Conservation (phyloP, 2,113 vertebrate species). For the Paratilapia polleni region DNA sequence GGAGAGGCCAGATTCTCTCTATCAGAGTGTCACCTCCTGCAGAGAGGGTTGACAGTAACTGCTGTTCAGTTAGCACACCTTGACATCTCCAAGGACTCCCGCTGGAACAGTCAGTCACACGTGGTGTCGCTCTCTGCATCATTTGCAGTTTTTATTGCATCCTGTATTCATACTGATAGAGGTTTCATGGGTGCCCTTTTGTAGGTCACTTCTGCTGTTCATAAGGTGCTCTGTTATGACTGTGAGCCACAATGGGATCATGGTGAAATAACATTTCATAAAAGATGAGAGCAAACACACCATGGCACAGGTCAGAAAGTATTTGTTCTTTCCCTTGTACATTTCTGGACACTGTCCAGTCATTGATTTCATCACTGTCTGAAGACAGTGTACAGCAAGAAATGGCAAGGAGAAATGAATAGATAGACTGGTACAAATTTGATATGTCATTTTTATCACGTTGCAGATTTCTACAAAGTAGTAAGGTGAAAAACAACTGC, state of each 20-base stretch:
- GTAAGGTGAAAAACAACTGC: too few species aligned
- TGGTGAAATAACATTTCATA: not conserved
- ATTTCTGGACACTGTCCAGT: too few species aligned
- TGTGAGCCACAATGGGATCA: not conserved
- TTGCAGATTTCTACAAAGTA: too few species aligned
- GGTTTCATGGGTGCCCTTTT: not conserved
- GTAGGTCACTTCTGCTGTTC: not conserved
- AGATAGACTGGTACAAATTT: too few species aligned
- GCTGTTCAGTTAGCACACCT: constrained; percentile 40
- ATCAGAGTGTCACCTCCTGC: constrained; percentile 45
- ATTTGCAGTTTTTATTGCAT: not conserved
- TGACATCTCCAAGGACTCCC: constrained; percentile 50
- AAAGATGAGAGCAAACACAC: not conserved
- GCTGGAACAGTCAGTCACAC: constrained; percentile 19
- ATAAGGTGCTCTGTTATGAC: not conserved
- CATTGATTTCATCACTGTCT: too few species aligned
- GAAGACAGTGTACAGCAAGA: too few species aligned
- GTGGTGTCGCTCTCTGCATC: constrained; percentile 21
- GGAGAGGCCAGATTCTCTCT: constrained; percentile 32
- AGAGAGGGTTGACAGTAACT: constrained; percentile 48
- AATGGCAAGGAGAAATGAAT: too few species aligned
- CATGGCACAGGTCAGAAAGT: too few species aligned
- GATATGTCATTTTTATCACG: too few species aligned
- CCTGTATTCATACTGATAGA: not conserved
- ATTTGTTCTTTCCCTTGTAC: too few species aligned